Conservation (phyloP, 2,888 invertebrate species). For the Trachelus troglodyta region DNA sequence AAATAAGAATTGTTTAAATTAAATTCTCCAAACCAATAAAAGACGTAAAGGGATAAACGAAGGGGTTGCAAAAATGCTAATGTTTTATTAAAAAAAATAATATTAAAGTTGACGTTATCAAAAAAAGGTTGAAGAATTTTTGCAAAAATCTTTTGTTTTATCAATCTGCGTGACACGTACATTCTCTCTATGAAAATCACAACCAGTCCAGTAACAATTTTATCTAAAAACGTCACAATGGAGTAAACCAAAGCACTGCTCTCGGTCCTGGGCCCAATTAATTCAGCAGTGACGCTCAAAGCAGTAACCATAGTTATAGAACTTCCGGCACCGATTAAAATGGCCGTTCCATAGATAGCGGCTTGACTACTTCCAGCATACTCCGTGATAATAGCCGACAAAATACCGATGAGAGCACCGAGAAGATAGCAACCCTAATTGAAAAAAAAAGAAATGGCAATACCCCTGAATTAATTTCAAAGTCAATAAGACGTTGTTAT, state of each 20-base stretch:
- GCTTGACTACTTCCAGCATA: conserved; percentile 58
- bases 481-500: not conserved
- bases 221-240: conserved; percentile 92
- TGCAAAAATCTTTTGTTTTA: no score
- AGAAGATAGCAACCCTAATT: conserved; percentile 65
- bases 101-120: not conserved
- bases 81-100: not conserved
- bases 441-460: no score
- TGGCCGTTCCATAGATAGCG: conserved; percentile 68
- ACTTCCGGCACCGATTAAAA: conserved; percentile 79
- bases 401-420: conserved; percentile 68
- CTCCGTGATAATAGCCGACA: conserved; percentile 57
- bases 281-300: conserved; percentile 87
- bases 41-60: not conserved
- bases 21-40: not conserved
- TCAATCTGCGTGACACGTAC: conserved; percentile 45
- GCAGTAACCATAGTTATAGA: conserved; percentile 90
- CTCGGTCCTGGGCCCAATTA: conserved; percentile 87
- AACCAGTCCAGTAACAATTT: conserved; percentile 88
- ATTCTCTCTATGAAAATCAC: conserved; percentile 87
- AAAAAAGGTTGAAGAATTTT: not conserved
- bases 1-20: not conserved
- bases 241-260: conserved; percentile 94
- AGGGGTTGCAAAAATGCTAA: not conserved
- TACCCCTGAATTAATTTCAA: no score